A percentile compares a stretch with the other conserved stretches of the same genome.
These are phyloP conservation scores for Physella acuta DNA, from an alignment of 1,140 invertebrate genomes.

Conservation along the genomic window DNA sequence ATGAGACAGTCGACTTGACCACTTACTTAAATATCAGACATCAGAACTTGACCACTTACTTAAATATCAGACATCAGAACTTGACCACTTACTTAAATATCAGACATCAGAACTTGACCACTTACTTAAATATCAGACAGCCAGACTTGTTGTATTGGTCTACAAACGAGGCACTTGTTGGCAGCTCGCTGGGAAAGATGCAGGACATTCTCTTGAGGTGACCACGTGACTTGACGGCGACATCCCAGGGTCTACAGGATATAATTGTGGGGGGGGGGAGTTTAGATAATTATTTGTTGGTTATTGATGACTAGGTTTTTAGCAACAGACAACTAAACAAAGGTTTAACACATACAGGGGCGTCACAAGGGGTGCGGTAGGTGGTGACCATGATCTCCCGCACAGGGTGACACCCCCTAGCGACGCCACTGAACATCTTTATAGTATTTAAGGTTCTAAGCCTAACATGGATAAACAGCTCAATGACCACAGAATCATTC, in stretches of 20 bases:
- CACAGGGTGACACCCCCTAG: too few species aligned
- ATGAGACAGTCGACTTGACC: not conserved
- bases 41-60: not conserved
- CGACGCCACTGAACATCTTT: too few species aligned
- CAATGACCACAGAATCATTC: too few species aligned
- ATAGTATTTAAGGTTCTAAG: too few species aligned
- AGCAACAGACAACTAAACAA: too few species aligned
- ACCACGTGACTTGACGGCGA: not conserved
- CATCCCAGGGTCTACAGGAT: constrained; percentile 8
- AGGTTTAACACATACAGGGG: too few species aligned
- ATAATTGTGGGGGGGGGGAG: too few species aligned
- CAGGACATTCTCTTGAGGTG: not conserved
- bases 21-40: not conserved
- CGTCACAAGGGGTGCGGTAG: too few species aligned
- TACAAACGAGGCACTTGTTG: constrained; percentile 5
- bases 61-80: not conserved
- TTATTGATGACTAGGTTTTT: too few species aligned
- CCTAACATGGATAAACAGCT: too few species aligned
- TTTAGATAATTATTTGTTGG: too few species aligned
- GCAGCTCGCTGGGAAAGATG: not conserved
- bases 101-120: not conserved
- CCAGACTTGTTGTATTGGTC: not conserved
- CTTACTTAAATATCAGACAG: constrained; percentile 8
- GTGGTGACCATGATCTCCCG: too few species aligned
- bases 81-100: constrained; percentile 1